A percentile compares a stretch with the other conserved stretches of the same genome.
phyloP scores from a whole-genome alignment of 2,888 invertebrate genomes.

The Hyposoter didymator region DNA sequence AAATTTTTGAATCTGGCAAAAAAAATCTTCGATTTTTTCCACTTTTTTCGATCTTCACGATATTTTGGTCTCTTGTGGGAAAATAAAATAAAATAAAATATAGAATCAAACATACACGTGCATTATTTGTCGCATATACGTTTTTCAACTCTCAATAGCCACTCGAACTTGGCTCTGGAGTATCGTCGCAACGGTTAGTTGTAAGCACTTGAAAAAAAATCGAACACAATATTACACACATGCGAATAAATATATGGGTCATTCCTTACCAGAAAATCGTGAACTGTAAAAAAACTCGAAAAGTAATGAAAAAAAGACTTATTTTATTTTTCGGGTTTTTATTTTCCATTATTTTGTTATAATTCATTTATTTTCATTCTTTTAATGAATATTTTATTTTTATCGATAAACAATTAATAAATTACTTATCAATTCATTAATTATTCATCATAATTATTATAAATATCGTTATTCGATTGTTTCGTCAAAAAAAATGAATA shows the following conservation, averaged over 20 bases:
- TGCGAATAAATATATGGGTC: conserved; percentile 17
- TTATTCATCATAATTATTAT: no score
- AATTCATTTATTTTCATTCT: no score
- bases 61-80: neutral
- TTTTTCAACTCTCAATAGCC: conserved; percentile 16
- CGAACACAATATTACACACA: neutral
- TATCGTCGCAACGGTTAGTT: conserved; percentile 20
- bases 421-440: no score
- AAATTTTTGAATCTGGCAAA: neutral
- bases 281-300: neutral
- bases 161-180: conserved; percentile 20
- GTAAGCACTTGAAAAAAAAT: neutral
- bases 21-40: neutral
- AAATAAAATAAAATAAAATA: neutral
- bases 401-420: no score
- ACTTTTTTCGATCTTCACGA: neutral
- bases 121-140: neutral
- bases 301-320: neutral
- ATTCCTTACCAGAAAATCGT: neutral
- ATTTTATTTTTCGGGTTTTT: no score
- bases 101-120: neutral
- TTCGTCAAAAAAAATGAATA: neutral
- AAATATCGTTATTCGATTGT: neutral
- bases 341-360: no score
- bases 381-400: no score